Percentiles rank a stretch among this genome's conserved stretches.
Conservation (phyloP, 2,888 invertebrate species). For the Agriopis marginaria region DNA sequence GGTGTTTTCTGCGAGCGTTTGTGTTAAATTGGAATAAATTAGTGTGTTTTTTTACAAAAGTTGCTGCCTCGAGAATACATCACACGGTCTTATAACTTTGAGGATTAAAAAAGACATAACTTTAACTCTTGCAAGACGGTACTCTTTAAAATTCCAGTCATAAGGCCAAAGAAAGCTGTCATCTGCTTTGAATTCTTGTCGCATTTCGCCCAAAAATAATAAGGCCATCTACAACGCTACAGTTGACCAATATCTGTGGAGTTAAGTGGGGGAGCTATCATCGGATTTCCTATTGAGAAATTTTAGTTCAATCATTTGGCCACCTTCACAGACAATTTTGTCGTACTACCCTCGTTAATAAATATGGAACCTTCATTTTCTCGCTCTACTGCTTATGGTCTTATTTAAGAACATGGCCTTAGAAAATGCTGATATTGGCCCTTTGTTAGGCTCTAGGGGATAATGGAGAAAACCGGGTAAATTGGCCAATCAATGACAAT, state of each 20-base stretch:
- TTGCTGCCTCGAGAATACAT: too few relatives aligned
- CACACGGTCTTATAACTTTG: not conserved
- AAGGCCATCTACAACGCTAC: conserved; percentile 17
- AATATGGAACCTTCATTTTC: conserved; percentile 23
- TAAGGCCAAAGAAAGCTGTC: conserved; percentile 6
- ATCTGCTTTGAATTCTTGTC: conserved; percentile 26
- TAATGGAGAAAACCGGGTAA: not conserved
- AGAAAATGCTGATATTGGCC: conserved; percentile 1
- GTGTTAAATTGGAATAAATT: too few relatives aligned
- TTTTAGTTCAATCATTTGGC: not conserved
- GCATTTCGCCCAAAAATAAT: conserved; percentile 26
- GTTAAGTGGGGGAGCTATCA: not conserved
- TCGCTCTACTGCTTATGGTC: conserved; percentile 5
- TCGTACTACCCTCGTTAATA: conserved; percentile 15
- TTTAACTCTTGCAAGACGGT: not conserved
- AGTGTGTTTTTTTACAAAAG: too few relatives aligned
- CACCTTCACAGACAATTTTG: not conserved
- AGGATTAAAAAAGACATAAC: not conserved
- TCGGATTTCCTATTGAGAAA: not conserved
- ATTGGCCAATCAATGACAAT: not conserved
- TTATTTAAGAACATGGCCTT: conserved; percentile 15
- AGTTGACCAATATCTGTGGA: not conserved
- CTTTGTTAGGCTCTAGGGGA: conserved; percentile 1
- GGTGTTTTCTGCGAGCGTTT: too few relatives aligned
- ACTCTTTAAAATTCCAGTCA: conserved; percentile 27